Percentiles rank a stretch among this genome's conserved stretches.
Conservation (phyloP, 1,140 invertebrate genomes). For the Drosophila sulfurigaster region DNA sequence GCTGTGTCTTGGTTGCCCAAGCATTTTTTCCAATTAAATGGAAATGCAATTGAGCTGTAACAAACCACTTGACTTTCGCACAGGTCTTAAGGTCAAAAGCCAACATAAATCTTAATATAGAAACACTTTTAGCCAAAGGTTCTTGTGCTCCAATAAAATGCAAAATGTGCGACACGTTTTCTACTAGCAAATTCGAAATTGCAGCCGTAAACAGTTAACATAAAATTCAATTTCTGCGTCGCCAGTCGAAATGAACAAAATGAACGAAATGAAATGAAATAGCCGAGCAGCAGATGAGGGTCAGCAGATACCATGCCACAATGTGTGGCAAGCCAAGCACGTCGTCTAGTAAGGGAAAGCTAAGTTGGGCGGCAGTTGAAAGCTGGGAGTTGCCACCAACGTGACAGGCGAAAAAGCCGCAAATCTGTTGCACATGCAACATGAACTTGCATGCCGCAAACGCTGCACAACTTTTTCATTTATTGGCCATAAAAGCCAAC, state of each 20-base stretch:
- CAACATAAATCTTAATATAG: conserved; percentile 2
- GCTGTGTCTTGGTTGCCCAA: conserved; percentile 29
- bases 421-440: conserved; percentile 61
- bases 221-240: conserved; percentile 44
- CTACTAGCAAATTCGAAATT: conserved; percentile 11
- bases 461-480: conserved; percentile 55
- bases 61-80: conserved; percentile 70
- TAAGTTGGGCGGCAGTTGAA: conserved; percentile 34
- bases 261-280: conserved; percentile 24
- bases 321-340: conserved; percentile 27
- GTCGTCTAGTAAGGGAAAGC: conserved; percentile 8
- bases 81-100: conserved; percentile 57
- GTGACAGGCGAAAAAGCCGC: conserved; percentile 25
- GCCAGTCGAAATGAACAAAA: conserved; percentile 22
- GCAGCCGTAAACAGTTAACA: conserved; percentile 23
- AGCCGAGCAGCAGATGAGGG: conserved; percentile 8
- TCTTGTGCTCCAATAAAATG: conserved; percentile 12
- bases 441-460: conserved; percentile 22
- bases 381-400: conserved; percentile 14
- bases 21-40: conserved; percentile 66
- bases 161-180: conserved; percentile 30
- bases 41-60: conserved; percentile 58
- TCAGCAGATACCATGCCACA: conserved; percentile 7
- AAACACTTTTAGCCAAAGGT: no score
- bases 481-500: conserved; percentile 70